Base-by-base conservation (phyloP, 1,140 invertebrate species). In the Drosophila ogumai region DNA sequence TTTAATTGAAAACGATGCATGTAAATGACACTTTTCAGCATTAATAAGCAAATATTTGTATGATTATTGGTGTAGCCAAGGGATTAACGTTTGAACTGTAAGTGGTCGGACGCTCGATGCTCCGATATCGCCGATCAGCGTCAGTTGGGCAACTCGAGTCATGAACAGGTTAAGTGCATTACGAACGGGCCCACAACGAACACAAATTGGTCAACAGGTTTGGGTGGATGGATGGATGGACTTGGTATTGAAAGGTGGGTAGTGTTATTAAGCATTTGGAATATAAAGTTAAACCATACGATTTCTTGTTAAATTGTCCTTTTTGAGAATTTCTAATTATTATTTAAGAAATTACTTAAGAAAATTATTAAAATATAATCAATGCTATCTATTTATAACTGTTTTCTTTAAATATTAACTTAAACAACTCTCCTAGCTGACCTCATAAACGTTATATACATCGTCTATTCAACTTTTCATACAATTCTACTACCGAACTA, bases 21-120 rank as follows among this genome's bases (percentile, higher is more conserved):
- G 87, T 91, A 91, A 91, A 91, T 91, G 87, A 91, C 88, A 91
- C 87, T 91, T 91, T 91, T 91, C 88, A 91, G 87, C 87, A 91
- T 91, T 91, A 87, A 91, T 91, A 91, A 91, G 88, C 80, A 90
- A 90, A 90, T 90, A 90, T 90, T 90, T 90, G 85, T 90, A 90
- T 90, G 85, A 90, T 90, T 90, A 90, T 90, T 90, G 85, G 73
- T 90, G 77, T 74, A 85, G 84, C 85, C 60, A 50, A 67, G 71
- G 85, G 85, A 90, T 90, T 90, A 90, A 58, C 74, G 63, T 75
- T 72, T 56, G 55, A 82, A 55, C 56, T 65, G 71, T 67, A 78
- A 67, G 79, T 72, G 79, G 74, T 67, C 41, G 44, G 57, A 76
- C 50, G 50, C 66, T 50, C 54, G 68, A 59, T 72, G 54, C 43